A percentile compares a stretch with the other conserved stretches of the same genome.
These are phyloP conservation scores for Percina caprodes DNA, from an alignment of 2,113 vertebrate genomes.

Conservation along the genomic window DNA sequence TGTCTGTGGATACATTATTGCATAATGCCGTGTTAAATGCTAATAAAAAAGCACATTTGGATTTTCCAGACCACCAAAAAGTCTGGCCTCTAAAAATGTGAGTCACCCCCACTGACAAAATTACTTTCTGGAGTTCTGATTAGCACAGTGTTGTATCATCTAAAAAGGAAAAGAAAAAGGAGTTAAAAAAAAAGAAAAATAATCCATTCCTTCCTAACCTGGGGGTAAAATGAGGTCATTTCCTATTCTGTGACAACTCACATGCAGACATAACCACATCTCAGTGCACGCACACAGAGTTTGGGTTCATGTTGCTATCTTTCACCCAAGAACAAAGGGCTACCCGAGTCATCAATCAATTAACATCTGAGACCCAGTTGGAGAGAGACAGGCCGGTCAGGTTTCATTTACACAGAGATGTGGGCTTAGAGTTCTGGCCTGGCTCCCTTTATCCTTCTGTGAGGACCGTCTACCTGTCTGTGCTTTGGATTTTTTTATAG, in stretches of 20 bases:
- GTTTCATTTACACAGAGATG: conserved; percentile 73
- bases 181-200: conserved; percentile 64
- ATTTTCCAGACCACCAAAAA: conserved; percentile 54
- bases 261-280: conserved; percentile 59
- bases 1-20: conserved; percentile 6
- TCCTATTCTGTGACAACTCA: conserved; percentile 82
- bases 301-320: conserved; percentile 65
- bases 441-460: conserved; percentile 53
- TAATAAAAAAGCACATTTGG: conserved; percentile 25
- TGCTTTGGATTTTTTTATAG: conserved; percentile 61
- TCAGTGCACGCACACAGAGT: conserved; percentile 34
- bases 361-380: conserved; percentile 66
- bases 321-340: conserved; percentile 77
- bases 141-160: conserved; percentile 53
- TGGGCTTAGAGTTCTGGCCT: conserved; percentile 60
- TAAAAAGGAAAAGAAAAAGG: conserved; percentile 55
- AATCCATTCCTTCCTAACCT: conserved; percentile 79
- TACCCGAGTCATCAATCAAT: conserved; percentile 76
- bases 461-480: conserved; percentile 60
- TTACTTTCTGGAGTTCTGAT: conserved; percentile 47
- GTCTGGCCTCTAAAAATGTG: conserved; percentile 16
- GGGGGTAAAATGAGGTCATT: conserved; percentile 84
- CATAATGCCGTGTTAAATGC: conserved; percentile 19
- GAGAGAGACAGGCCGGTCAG: conserved; percentile 52
- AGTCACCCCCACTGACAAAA: conserved; percentile 4